A percentile compares a stretch with the other conserved stretches of the same genome.
phyloP scores from a whole-genome alignment of 2,797 vertebrate species.

The Propithecus deckenii region DNA sequence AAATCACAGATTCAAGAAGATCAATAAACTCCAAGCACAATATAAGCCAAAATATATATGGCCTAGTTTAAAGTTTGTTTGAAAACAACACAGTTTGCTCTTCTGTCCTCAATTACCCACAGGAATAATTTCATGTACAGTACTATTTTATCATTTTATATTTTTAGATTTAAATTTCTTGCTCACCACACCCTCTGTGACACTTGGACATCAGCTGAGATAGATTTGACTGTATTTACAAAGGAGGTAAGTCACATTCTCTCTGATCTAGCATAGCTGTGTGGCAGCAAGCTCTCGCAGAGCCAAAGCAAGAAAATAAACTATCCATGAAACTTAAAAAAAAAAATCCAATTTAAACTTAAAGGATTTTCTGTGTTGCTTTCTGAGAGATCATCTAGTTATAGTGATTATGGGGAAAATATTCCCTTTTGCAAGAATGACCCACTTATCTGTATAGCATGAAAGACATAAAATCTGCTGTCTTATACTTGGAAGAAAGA shows the following conservation, averaged over 20 bases:
- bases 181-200: neutral
- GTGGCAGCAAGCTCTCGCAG: neutral
- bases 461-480: neutral
- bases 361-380: neutral
- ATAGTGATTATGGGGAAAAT: neutral
- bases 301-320: neutral
- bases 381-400: neutral
- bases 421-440: neutral
- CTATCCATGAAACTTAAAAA: neutral
- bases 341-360: neutral
- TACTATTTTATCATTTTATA: neutral
- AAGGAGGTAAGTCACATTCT: neutral
- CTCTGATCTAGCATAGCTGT: constrained; percentile 16
- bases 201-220: neutral
- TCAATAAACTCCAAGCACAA: neutral
- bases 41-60: neutral
- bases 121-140: neutral
- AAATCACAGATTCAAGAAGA: neutral
- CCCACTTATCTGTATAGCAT: neutral
- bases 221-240: constrained; percentile 31
- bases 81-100: neutral
- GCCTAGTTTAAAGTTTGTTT: neutral
- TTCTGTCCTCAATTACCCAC: neutral
- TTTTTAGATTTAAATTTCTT: constrained; percentile 33
- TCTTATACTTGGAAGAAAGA: neutral